Evolutionary conservation across 2,888 invertebrate genomes (phyloP), one percentile per base, ranked within the genome.

Genomic region (Drosophila mettleri): DNA sequence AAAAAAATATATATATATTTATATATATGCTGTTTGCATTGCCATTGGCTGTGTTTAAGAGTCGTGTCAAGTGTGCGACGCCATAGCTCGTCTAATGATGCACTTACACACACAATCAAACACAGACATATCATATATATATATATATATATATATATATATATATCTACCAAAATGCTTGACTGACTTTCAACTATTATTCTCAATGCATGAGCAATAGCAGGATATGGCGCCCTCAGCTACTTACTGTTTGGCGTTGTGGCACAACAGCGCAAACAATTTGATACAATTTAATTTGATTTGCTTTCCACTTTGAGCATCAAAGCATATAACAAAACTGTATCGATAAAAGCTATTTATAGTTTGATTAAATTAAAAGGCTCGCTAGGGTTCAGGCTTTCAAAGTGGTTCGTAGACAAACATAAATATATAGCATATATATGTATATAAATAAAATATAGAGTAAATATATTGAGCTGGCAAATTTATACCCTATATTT

Each of bases 41-140:
- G 65, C 43, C 39, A 54, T 61, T 69, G 57, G 60, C 46, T 71
- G 52, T 14, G 34, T 51, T 68, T 18, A 64, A 64, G 31, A 74
- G 67, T 72, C 80, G 83, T 71, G 80, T 83, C 88, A 80, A 82
- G 83, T 82, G 74, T 63, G 64, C 64, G 43, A 45, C 71, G 59
- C 66, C 81, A 74, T 14, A 78, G 24, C 66, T 67, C 63, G 53
- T 46, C 70, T 72, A 71, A 85, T 86, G 88, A 72, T 84, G 79
- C 86, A 85, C 73, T 85, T 69, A 68, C 68, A 71, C 69, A 69
- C 64, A 80, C 54, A 54, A 54, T 62, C 53, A 38, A 14, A 22
- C 63, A 60, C 29, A n/a, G 41, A 55, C 33, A 41, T 49, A 29
- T 27, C 16, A 59, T 49, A 52, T 31, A 57, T 18, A 39, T 34